Percentiles rank a stretch among this genome's conserved stretches.
Conservation (phyloP, 2,888 invertebrate species). For the Cryptocephalus primarius region DNA sequence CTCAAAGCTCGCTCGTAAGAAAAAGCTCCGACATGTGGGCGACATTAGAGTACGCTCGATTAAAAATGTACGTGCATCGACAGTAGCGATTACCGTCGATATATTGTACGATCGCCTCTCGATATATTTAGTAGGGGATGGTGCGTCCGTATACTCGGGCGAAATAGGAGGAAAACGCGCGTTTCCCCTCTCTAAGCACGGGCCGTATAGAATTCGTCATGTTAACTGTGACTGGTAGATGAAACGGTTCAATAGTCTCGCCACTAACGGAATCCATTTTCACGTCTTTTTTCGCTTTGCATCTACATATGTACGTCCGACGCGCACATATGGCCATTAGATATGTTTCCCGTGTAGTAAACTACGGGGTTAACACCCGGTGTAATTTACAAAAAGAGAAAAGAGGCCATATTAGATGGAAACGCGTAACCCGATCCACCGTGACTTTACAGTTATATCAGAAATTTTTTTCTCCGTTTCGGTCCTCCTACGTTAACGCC, state of each 20-base stretch:
- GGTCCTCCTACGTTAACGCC: conserved; percentile 4
- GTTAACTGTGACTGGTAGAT: too few species aligned
- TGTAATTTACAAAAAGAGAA: conserved; percentile 11
- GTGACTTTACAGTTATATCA: conserved; percentile 12
- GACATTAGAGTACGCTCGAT: not conserved
- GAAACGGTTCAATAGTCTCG: conserved; percentile 1
- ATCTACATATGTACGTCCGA: not conserved
- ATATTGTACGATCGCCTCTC: too few species aligned
- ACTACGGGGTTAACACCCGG: conserved; percentile 19
- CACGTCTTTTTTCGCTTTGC: too few species aligned
- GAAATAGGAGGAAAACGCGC: too few species aligned
- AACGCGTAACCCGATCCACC: conserved; percentile 10
- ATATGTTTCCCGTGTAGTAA: conserved; percentile 13
- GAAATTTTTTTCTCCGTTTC: conserved; percentile 6
- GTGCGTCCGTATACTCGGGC: too few species aligned
- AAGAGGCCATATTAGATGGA: conserved; percentile 3
- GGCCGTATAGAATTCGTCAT: too few species aligned
- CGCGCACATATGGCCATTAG: conserved; percentile 16
- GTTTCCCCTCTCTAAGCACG: too few species aligned
- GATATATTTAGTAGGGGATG: too few species aligned
- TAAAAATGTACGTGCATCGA: too few species aligned
- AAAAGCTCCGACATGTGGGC: not conserved
- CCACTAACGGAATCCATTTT: not conserved
- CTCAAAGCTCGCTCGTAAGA: not conserved
- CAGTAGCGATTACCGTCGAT: too few species aligned